Evolutionary conservation across 1,140 invertebrate species (phyloP).

Genomic region (Drosophila asahinai): DNA sequence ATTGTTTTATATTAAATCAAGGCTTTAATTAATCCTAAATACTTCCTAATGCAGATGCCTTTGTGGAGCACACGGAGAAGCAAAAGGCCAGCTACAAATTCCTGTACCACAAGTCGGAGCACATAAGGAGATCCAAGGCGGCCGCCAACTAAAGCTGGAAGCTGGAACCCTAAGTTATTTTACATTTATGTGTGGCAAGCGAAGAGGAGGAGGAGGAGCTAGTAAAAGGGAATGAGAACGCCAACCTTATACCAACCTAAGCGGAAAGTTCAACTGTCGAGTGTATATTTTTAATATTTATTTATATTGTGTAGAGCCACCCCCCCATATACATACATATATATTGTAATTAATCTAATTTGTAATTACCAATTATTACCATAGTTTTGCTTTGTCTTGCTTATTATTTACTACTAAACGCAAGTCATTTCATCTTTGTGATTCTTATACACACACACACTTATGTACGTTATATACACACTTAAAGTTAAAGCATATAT

Average conservation of each 20-base stretch:
- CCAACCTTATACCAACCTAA: slow-evolving; percentile 24
- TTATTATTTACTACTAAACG: slow-evolving; percentile 58
- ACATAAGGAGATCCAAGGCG: slow-evolving; percentile 61
- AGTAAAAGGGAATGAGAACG: not conserved
- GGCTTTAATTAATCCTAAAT: not conserved
- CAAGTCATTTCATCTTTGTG: slow-evolving; percentile 75
- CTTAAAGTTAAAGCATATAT: slow-evolving; percentile 34
- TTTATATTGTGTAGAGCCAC: slow-evolving; percentile 39
- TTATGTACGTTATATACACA: slow-evolving; percentile 25
- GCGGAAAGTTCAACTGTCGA: slow-evolving; percentile 63
- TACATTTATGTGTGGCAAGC: not conserved
- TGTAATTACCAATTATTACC: slow-evolving; percentile 22
- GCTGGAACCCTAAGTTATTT: slow-evolving; percentile 29
- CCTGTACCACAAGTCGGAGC: slow-evolving; percentile 74
- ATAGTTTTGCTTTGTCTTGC: slow-evolving; percentile 50
- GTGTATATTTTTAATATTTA: slow-evolving; percentile 60
- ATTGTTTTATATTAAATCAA: not conserved
- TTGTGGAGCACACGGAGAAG: slow-evolving; percentile 62
- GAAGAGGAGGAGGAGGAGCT: not conserved
- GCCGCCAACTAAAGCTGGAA: slow-evolving; percentile 42
- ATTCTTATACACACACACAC: slow-evolving; percentile 55
- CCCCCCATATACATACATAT: slow-evolving; percentile 1
- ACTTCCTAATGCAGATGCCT: not conserved
- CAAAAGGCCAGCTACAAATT: slow-evolving; percentile 60
- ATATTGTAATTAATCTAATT: slow-evolving; percentile 57